Evolutionary conservation across 1,140 invertebrate species (phyloP).

Genomic region (Bombus terrestris): DNA sequence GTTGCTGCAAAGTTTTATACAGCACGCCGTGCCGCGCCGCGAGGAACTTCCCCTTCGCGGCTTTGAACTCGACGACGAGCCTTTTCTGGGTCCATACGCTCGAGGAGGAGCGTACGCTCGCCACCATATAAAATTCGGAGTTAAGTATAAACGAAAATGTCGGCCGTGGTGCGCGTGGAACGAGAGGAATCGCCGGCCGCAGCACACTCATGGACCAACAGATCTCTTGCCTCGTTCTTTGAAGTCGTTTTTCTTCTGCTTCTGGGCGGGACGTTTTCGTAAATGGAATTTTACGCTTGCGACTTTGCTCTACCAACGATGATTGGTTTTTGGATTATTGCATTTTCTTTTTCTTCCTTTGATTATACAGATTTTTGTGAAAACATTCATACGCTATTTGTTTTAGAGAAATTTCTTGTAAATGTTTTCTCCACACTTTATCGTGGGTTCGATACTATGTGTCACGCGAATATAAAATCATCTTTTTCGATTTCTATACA

Average conservation of each 20-base stretch:
- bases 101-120: no score
- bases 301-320: background rate
- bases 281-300: background rate
- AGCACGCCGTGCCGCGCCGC: background rate
- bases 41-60: conserved; percentile 3
- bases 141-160: conserved; percentile 52
- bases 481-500: no score
- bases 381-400: no score
- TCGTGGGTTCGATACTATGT: no score
- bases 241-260: conserved; percentile 17
- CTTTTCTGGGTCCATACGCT: background rate
- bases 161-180: conserved; percentile 10
- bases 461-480: no score
- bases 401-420: no score
- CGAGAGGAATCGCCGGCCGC: conserved; percentile 16
- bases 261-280: background rate
- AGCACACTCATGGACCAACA: background rate
- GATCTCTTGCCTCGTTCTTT: background rate
- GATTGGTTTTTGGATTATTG: background rate
- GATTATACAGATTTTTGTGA: no score
- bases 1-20: conserved; percentile 25
- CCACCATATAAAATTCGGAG: conserved; percentile 37
- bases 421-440: no score
- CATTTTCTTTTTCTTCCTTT: background rate
- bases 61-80: conserved; percentile 13